phyloP scores from a whole-genome alignment of 2,113 vertebrate genomes.

The Elachura formosa region DNA sequence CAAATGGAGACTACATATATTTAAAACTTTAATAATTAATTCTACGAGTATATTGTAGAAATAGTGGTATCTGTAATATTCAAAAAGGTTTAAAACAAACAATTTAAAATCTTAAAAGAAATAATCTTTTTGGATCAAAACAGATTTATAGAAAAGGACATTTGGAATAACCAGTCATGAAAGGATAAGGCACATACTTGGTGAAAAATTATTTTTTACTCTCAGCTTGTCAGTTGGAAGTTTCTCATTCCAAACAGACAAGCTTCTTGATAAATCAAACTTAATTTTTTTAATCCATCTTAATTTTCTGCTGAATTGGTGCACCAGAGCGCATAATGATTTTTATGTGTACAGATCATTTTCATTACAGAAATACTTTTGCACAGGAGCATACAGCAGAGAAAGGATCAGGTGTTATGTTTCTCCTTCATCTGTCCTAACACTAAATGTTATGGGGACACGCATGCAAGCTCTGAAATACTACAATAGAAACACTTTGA shows the following conservation, averaged over 20 bases:
- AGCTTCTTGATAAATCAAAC: not conserved
- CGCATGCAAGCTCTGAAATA: not conserved
- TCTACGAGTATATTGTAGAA: not conserved
- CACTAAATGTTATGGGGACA: not conserved
- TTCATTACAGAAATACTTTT: not conserved
- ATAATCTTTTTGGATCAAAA: not conserved
- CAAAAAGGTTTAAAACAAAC: not conserved
- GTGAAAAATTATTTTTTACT: not conserved
- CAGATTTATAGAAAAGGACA: not conserved
- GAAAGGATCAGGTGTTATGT: not conserved
- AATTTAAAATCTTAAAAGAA: not conserved
- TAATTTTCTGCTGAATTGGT: not conserved
- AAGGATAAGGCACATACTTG: not conserved
- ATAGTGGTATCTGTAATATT: not conserved
- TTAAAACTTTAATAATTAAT: not conserved
- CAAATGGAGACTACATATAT: not conserved
- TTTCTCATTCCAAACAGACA: not conserved
- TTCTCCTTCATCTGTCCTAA: not conserved
- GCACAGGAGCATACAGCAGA: not conserved
- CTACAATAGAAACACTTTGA: not conserved
- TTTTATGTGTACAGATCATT: not conserved
- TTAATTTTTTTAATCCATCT: not conserved
- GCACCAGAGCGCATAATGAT: not conserved
- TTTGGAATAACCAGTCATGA: not conserved
- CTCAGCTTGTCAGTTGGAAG: not conserved